phyloP scores from a whole-genome alignment of 30 jellyfish, hydroid and myxozoan genomes.

The Aurelia aurita complex sp. Pacific region DNA sequence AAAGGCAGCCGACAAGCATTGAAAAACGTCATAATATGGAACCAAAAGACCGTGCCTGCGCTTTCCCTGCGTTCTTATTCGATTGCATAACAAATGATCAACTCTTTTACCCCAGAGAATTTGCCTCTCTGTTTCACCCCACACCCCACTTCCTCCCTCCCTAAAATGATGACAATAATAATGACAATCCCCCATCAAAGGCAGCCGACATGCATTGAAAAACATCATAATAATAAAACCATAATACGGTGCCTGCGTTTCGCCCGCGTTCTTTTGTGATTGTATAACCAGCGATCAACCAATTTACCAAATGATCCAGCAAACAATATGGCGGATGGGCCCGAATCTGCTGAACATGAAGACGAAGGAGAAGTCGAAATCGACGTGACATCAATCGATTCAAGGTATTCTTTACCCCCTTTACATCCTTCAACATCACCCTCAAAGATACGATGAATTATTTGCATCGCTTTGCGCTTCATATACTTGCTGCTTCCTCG shows the following conservation, averaged over 20 bases:
- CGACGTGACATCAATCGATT: slow-evolving; percentile 50
- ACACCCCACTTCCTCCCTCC: too few species aligned
- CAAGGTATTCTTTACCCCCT: slow-evolving; percentile 21
- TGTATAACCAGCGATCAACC: slow-evolving; percentile 56
- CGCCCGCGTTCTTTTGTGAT: slow-evolving; percentile 54
- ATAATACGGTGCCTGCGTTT: slow-evolving; percentile 10
- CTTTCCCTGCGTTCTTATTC: too few species aligned
- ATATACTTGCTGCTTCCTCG: slow-evolving; percentile 43
- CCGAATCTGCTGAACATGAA: slow-evolving; percentile 64
- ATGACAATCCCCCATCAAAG: too few species aligned
- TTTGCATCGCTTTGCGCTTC: background rate
- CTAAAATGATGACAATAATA: too few species aligned
- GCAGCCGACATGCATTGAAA: too few species aligned
- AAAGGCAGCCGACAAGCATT: too few species aligned
- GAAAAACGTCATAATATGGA: too few species aligned
- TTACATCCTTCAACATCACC: background rate
- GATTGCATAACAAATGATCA: too few species aligned
- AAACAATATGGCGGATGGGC: slow-evolving; percentile 77
- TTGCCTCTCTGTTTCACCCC: too few species aligned
- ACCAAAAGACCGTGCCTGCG: too few species aligned
- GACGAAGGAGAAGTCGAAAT: slow-evolving; percentile 65
- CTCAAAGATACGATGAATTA: background rate
- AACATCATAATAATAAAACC: too few species aligned
- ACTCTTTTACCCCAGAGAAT: too few species aligned
- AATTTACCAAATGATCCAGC: slow-evolving; percentile 74